These are phyloP conservation scores for Bryconaethiops microstoma DNA, from an alignment of 2,797 vertebrate genomes.

Conservation along the genomic window DNA sequence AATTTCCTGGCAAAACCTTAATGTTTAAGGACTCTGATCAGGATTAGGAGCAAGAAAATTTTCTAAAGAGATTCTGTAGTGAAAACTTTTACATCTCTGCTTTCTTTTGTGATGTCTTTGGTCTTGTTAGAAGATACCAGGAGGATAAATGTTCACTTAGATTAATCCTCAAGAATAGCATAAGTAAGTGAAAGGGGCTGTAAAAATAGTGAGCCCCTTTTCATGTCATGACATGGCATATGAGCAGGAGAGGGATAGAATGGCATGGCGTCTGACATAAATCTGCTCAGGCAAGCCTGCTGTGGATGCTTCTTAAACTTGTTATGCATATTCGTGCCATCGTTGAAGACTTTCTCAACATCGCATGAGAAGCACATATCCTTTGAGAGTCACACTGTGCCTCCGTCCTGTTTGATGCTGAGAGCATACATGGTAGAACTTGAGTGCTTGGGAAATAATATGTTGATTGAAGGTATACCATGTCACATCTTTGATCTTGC, in stretches of 20 bases:
- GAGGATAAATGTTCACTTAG: conserved; percentile 12
- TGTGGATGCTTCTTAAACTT: conserved; percentile 7
- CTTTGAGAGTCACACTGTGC: conserved; percentile 16
- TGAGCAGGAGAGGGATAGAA: conserved; percentile 21
- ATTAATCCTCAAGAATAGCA: neutral
- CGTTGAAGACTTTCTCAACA: neutral
- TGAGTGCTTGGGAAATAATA: conserved; percentile 20
- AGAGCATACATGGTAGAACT: neutral
- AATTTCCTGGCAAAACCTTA: no score
- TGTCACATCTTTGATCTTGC: conserved; percentile 43
- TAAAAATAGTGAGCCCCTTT: conserved; percentile 33
- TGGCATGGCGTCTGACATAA: conserved; percentile 37
- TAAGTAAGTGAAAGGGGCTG: neutral
- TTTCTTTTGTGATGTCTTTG: neutral
- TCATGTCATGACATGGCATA: conserved; percentile 8
- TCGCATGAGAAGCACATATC: neutral
- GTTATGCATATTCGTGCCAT: conserved; percentile 7
- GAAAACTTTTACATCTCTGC: conserved; percentile 9
- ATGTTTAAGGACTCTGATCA: no score
- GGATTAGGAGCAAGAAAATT: no score
- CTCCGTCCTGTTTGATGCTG: conserved; percentile 22
- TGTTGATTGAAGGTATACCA: conserved; percentile 13
- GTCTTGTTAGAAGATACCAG: neutral
- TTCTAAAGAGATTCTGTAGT: no score
- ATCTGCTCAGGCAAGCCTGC: neutral